phyloP scores from a whole-genome alignment of 2,888 invertebrate species.

The Phalera bucephala region DNA sequence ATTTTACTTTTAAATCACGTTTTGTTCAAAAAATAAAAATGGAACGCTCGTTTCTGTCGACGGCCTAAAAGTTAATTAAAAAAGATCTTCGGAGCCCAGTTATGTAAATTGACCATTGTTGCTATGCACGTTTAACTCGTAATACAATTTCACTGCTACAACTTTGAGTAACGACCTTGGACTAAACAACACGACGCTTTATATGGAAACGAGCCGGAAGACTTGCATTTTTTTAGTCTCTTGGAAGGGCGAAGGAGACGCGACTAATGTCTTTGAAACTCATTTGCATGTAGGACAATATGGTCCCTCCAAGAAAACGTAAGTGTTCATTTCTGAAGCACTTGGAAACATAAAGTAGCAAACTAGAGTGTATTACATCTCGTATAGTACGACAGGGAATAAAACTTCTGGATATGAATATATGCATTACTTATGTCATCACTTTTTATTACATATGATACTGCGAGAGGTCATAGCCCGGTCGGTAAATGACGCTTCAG shows the following conservation, averaged over 20 bases:
- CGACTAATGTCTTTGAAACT: background rate
- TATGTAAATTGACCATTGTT: slow-evolving; percentile 68
- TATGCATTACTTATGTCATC: no score
- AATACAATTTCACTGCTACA: slow-evolving; percentile 46
- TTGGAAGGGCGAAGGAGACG: slow-evolving; percentile 12
- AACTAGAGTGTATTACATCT: no score
- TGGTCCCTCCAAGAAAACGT: background rate
- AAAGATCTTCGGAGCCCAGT: slow-evolving; percentile 47
- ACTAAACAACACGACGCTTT: slow-evolving; percentile 30
- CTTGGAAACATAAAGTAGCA: background rate
- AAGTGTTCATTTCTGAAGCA: background rate
- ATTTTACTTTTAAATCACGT: slow-evolving; percentile 32
- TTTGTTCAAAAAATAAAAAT: slow-evolving; percentile 25
- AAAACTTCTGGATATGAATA: no score
- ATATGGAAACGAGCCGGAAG: slow-evolving; percentile 26
- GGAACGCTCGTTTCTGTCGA: slow-evolving; percentile 30
- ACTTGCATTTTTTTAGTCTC: slow-evolving; percentile 27
- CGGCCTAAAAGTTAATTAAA: slow-evolving; percentile 60
- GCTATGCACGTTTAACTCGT: slow-evolving; percentile 53
- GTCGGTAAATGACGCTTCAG: no score
- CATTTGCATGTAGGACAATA: background rate
- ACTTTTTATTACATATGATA: no score
- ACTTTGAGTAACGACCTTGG: slow-evolving; percentile 46
- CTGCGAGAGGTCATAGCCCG: no score
- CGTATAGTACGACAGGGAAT: no score